phyloP scores from a whole-genome alignment of 2,888 invertebrate genomes.

The Synergus japonicus region DNA sequence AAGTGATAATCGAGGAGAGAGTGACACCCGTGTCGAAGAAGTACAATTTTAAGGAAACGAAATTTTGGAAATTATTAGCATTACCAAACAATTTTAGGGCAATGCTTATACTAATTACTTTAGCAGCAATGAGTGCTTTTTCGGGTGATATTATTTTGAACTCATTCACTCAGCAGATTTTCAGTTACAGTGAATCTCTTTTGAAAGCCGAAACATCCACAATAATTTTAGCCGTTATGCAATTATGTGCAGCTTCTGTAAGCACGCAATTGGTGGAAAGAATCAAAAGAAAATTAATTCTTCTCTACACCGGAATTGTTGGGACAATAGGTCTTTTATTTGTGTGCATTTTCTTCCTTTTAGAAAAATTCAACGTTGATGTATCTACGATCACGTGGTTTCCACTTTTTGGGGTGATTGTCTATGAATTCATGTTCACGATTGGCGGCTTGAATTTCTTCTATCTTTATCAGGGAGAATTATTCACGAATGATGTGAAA shows the following conservation, averaged over 20 bases:
- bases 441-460: conserved; percentile 83
- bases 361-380: conserved; percentile 76
- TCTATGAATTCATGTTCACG: conserved; percentile 82
- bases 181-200: not conserved
- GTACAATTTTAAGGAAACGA: conserved; percentile 70
- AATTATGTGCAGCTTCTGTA: not conserved
- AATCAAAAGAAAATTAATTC: conserved; percentile 78
- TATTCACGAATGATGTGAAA: conserved; percentile 83
- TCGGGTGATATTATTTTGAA: not conserved
- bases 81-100: not conserved
- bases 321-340: conserved; percentile 79
- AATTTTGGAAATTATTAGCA: not conserved
- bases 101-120: not conserved
- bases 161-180: not conserved
- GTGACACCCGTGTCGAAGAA: too few relatives aligned
- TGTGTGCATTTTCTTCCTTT: conserved; percentile 80
- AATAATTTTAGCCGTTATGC: not conserved
- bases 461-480: conserved; percentile 82
- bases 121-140: not conserved
- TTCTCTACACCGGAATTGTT: conserved; percentile 80
- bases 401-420: conserved; percentile 81
- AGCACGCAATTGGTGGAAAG: not conserved
- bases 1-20: too few relatives aligned
- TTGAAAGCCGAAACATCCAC: not conserved
- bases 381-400: conserved; percentile 79